Evolutionary conservation across 2,113 vertebrate species (phyloP).

Genomic region (Calyptommatus sinebrachiatus): DNA sequence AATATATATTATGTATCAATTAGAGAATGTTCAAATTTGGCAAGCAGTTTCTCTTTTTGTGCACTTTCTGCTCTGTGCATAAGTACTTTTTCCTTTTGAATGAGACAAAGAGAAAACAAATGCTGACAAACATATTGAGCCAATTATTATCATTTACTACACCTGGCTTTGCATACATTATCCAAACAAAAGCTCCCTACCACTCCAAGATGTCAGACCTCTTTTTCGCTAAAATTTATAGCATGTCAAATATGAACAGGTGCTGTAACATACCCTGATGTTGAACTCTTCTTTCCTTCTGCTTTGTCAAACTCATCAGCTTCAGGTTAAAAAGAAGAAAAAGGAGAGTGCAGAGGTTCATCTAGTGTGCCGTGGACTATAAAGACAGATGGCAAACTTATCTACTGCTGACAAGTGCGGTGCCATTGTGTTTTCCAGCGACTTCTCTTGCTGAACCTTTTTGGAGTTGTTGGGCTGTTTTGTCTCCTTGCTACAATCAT

Average conservation of each 20-base stretch:
- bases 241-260: background rate
- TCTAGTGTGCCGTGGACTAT: background rate
- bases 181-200: background rate
- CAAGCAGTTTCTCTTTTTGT: too few species aligned
- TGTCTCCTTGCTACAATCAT: background rate
- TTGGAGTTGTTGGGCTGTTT: background rate
- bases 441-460: constrained; percentile 2
- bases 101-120: too few species aligned
- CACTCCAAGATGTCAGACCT: background rate
- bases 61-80: too few species aligned
- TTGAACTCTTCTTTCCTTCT: background rate
- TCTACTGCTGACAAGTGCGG: background rate
- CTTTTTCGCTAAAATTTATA: background rate
- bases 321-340: background rate
- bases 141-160: background rate
- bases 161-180: background rate
- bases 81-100: too few species aligned
- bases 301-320: background rate
- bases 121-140: background rate
- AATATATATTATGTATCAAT: background rate
- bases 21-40: too few species aligned
- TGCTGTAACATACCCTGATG: constrained; percentile 17
- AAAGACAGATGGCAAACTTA: constrained; percentile 23
- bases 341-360: background rate
- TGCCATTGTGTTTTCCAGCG: background rate